Conservation (phyloP, 2,113 vertebrate genomes). For the Pholis gunnellus region DNA sequence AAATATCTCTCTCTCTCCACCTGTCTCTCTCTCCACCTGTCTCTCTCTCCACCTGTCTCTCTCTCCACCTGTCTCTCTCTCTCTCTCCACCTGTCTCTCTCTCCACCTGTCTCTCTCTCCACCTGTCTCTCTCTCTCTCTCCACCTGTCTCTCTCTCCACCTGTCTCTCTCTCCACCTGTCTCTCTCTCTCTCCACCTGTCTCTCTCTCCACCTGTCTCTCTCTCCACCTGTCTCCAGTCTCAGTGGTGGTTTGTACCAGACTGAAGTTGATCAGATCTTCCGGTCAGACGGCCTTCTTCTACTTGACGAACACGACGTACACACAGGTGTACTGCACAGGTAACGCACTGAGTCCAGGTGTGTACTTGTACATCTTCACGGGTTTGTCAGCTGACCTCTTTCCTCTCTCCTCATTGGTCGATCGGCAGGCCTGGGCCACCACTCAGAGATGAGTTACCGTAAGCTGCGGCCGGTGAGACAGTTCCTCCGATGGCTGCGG, state of each 20-base stretch:
- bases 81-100: no score
- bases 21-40: no score
- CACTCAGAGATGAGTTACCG: constrained; percentile 81
- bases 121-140: no score
- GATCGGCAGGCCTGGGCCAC: constrained; percentile 59
- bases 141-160: no score
- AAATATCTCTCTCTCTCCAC: no score
- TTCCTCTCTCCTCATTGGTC: constrained; percentile 30
- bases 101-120: no score
- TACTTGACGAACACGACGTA: constrained; percentile 76
- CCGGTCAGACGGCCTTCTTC: not conserved
- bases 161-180: no score
- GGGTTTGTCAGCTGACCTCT: not conserved
- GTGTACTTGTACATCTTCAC: not conserved
- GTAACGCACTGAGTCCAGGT: constrained; percentile 30
- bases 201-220: no score
- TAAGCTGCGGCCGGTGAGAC: constrained; percentile 57
- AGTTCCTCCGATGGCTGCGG: constrained; percentile 80
- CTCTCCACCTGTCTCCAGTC: constrained; percentile 70
- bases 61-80: no score
- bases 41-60: no score
- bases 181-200: no score
- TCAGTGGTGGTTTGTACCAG: constrained; percentile 77
- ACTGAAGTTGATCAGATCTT: constrained; percentile 64
- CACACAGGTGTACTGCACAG: constrained; percentile 78